phyloP scores from a whole-genome alignment of 2,797 vertebrate species.

The Cyprinella venusta region DNA sequence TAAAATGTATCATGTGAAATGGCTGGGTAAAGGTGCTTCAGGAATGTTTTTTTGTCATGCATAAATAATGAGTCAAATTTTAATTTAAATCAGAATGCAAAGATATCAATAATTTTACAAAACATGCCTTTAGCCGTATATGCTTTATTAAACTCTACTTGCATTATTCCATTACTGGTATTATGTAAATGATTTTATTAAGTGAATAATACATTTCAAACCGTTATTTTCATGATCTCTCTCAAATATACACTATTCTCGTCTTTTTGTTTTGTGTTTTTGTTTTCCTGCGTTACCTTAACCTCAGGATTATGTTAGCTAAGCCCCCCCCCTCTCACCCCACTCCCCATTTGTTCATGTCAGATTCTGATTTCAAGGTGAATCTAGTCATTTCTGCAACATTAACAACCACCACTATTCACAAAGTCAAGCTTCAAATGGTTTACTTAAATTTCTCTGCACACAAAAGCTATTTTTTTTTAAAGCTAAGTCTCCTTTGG shows the following conservation, averaged over 20 bases:
- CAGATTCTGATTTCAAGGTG: not conserved
- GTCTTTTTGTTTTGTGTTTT: not conserved
- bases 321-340: too few relatives aligned
- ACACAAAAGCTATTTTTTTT: not conserved
- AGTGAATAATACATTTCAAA: not conserved
- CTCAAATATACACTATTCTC: not conserved
- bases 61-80: not conserved
- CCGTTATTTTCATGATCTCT: not conserved
- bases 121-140: not conserved
- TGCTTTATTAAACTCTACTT: not conserved
- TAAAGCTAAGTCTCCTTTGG: not conserved
- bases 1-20: constrained; percentile 14
- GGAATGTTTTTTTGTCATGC: constrained; percentile 15
- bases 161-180: not conserved
- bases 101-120: not conserved
- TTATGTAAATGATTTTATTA: not conserved
- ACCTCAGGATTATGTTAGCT: not conserved
- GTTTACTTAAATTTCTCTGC: not conserved
- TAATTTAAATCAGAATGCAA: not conserved
- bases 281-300: not conserved
- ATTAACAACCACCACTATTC: not conserved
- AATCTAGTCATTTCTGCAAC: not conserved
- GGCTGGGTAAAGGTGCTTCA: not conserved
- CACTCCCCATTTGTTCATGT: not conserved
- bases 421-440: not conserved